These are phyloP conservation scores for Diloba caeruleocephala DNA, from an alignment of 2,888 invertebrate genomes.

Conservation along the genomic window DNA sequence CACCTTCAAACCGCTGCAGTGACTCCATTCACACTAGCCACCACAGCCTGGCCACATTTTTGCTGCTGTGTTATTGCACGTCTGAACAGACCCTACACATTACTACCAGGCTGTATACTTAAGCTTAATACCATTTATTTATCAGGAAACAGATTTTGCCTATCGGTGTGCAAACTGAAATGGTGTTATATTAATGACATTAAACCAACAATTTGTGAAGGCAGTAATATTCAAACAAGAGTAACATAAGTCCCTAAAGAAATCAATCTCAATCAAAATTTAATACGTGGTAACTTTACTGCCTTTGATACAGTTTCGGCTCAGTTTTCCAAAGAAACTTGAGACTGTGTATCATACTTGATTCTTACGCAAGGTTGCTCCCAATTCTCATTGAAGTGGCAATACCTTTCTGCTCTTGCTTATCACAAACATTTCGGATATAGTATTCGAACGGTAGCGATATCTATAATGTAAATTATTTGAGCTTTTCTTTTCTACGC, in stretches of 20 bases:
- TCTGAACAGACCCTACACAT: too few relatives aligned
- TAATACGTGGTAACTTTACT: conserved; percentile 31
- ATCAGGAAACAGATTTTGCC: too few relatives aligned
- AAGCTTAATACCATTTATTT: too few relatives aligned
- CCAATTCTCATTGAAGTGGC: not conserved
- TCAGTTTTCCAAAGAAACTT: conserved; percentile 6
- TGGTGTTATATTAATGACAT: not conserved
- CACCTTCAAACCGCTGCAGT: too few relatives aligned
- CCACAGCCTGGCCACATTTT: too few relatives aligned
- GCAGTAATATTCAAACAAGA: conserved; percentile 10
- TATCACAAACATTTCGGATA: not conserved
- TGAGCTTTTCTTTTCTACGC: too few relatives aligned
- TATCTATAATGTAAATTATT: too few relatives aligned
- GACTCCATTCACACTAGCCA: too few relatives aligned
- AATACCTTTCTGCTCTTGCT: not conserved
- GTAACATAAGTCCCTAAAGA: conserved; percentile 46
- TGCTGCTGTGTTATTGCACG: too few relatives aligned
- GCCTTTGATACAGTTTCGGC: conserved; percentile 36
- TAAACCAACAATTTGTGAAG: not conserved
- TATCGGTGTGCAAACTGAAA: too few relatives aligned
- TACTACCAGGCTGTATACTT: too few relatives aligned
- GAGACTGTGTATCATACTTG: conserved; percentile 13
- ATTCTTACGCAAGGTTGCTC: not conserved
- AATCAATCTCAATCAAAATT: conserved; percentile 51
- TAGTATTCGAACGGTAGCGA: too few relatives aligned